Evolutionary conservation across 2,888 invertebrate species (phyloP).

Genomic region (Himalopsyche japonica): DNA sequence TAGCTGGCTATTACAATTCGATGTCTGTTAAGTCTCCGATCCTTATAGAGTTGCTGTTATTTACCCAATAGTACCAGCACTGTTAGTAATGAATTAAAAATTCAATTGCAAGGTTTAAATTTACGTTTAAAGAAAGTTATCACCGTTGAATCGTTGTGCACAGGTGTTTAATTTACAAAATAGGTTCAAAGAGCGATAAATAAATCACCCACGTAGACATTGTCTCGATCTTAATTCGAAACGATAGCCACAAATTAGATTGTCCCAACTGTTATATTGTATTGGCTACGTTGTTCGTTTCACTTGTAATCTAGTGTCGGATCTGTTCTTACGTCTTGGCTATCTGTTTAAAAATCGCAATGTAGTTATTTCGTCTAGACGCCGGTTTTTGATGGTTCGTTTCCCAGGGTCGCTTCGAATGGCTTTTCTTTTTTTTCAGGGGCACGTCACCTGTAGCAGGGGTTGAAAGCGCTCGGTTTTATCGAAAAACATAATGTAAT

Average conservation of each 20-base stretch:
- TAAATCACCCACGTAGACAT: background rate
- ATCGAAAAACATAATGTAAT: too few relatives aligned
- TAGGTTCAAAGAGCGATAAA: background rate
- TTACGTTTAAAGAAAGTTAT: too few relatives aligned
- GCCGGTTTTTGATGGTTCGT: background rate
- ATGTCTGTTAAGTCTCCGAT: too few relatives aligned
- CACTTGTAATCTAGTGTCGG: background rate
- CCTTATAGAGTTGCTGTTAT: too few relatives aligned
- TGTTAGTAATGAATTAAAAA: too few relatives aligned
- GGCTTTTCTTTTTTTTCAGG: background rate
- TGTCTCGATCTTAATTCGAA: background rate
- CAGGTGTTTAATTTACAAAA: too few relatives aligned
- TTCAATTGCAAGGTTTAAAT: too few relatives aligned
- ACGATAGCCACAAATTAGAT: background rate
- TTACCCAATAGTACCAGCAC: too few relatives aligned
- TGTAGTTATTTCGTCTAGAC: background rate
- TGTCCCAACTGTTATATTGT: background rate
- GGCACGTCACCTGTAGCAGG: background rate
- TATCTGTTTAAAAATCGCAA: background rate
- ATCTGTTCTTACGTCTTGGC: background rate
- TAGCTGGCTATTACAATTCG: too few relatives aligned
- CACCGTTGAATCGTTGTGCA: too few relatives aligned
- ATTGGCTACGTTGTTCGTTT: background rate
- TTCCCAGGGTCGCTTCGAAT: background rate
- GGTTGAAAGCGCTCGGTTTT: background rate